These are phyloP conservation scores for Iguana delicatissima DNA, from an alignment of 2,797 vertebrate species.

Conservation along the genomic window DNA sequence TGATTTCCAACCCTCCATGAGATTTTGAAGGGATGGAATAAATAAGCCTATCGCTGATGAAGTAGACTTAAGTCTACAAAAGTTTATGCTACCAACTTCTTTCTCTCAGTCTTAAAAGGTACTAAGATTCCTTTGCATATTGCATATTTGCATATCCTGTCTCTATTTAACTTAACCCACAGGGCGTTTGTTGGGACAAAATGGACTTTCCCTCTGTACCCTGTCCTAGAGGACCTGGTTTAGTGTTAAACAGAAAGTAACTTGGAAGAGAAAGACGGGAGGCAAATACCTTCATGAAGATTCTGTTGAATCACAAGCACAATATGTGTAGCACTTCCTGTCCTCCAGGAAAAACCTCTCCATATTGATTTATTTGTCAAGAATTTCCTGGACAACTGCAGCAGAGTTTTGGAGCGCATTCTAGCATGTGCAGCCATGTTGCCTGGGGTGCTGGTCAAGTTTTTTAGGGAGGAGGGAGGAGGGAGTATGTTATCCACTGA, in stretches of 20 bases:
- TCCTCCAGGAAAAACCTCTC: background rate
- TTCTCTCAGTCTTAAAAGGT: too few relatives aligned
- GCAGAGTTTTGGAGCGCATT: background rate
- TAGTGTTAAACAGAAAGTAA: background rate
- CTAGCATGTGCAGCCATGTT: background rate
- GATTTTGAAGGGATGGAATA: background rate
- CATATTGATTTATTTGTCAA: background rate
- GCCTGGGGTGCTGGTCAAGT: background rate
- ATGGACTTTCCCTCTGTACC: background rate
- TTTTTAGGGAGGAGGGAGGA: too few relatives aligned
- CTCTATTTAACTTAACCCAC: background rate
- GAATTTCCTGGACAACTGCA: constrained; percentile 10
- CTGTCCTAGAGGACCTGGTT: background rate
- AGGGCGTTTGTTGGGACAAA: background rate
- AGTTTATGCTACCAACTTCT: too few relatives aligned
- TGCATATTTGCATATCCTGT: too few relatives aligned
- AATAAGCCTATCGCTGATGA: background rate
- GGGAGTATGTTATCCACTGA: too few relatives aligned
- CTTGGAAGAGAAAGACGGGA: background rate
- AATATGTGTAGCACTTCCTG: background rate
- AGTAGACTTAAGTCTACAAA: too few relatives aligned
- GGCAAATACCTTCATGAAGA: too few relatives aligned
- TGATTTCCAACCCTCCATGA: background rate
- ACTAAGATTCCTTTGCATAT: too few relatives aligned
- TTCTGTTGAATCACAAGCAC: background rate